A percentile compares a stretch with the other conserved stretches of the same genome.
Conservation (phyloP, 1,140 invertebrate genomes). For the Lanistes nyassanus region DNA sequence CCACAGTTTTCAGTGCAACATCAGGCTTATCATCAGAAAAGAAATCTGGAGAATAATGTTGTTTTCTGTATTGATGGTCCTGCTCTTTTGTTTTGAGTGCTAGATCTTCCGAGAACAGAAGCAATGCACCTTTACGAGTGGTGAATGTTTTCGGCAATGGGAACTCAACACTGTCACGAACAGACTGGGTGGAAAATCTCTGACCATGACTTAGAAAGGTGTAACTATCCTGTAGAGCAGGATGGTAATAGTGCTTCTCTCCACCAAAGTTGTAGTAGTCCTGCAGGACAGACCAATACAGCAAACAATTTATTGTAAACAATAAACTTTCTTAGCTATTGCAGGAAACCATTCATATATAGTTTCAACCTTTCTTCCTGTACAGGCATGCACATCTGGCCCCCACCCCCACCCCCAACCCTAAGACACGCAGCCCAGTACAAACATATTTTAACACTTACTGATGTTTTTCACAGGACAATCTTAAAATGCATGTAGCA, state of each 20-base stretch:
- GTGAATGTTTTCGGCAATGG: constrained; percentile 65
- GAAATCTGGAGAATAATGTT: background rate
- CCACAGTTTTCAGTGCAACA: constrained; percentile 54
- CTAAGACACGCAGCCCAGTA: too few relatives aligned
- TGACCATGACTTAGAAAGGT: constrained; percentile 32
- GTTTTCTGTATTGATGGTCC: background rate
- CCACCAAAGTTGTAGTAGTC: constrained; percentile 63
- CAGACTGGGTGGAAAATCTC: constrained; percentile 30
- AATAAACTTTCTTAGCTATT: too few relatives aligned
- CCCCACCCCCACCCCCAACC: too few relatives aligned
- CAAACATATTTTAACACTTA: too few relatives aligned
- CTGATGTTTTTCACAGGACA: too few relatives aligned
- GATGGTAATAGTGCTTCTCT: constrained; percentile 35
- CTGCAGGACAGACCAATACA: constrained; percentile 39
- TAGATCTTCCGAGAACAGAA: constrained; percentile 66
- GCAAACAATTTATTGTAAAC: too few relatives aligned
- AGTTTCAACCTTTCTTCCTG: too few relatives aligned
- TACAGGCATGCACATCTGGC: too few relatives aligned
- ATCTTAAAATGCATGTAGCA: too few relatives aligned
- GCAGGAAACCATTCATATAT: too few relatives aligned
- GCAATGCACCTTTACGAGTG: constrained; percentile 64
- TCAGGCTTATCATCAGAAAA: constrained; percentile 6
- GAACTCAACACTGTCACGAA: constrained; percentile 37
- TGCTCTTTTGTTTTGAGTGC: constrained; percentile 38
- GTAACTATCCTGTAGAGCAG: constrained; percentile 54